Conservation (phyloP, 2,113 vertebrate species). For the Clarias macrocephalus region DNA sequence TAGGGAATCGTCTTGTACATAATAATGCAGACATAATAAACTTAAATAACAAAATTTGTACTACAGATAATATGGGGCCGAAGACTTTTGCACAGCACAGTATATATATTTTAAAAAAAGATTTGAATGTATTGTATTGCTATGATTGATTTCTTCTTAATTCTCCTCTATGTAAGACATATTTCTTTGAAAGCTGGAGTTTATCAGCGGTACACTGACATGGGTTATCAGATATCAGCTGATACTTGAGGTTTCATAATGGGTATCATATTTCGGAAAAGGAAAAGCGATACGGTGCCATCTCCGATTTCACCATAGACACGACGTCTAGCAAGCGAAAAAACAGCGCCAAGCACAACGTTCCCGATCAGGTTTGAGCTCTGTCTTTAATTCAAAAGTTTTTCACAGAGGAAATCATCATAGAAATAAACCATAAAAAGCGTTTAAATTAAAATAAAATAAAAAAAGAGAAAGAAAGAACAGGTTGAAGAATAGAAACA, state of each 20-base stretch:
- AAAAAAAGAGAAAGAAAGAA: constrained; percentile 25
- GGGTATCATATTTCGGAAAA: not conserved
- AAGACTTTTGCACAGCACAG: too few species aligned
- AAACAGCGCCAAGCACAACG: constrained; percentile 63
- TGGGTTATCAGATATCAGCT: not conserved
- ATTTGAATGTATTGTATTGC: not conserved
- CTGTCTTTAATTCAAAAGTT: constrained; percentile 53
- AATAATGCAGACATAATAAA: too few species aligned
- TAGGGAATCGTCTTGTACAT: too few species aligned
- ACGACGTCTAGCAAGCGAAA: constrained; percentile 58
- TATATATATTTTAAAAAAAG: not conserved
- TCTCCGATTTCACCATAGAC: not conserved
- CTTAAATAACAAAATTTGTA: too few species aligned
- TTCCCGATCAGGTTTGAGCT: constrained; percentile 61
- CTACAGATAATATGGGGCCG: too few species aligned
- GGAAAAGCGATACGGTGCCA: not conserved
- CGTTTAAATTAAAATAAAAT: constrained; percentile 42
- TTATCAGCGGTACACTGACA: not conserved
- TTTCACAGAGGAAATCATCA: constrained; percentile 52
- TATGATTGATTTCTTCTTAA: not conserved
- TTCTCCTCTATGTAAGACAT: not conserved
- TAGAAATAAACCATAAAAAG: constrained; percentile 51
- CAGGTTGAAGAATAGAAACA: constrained; percentile 37
- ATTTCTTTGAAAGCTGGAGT: not conserved
- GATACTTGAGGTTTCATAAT: not conserved